Conservation (phyloP, 2,888 invertebrate species). For the Tanytarsus gracilentus region DNA sequence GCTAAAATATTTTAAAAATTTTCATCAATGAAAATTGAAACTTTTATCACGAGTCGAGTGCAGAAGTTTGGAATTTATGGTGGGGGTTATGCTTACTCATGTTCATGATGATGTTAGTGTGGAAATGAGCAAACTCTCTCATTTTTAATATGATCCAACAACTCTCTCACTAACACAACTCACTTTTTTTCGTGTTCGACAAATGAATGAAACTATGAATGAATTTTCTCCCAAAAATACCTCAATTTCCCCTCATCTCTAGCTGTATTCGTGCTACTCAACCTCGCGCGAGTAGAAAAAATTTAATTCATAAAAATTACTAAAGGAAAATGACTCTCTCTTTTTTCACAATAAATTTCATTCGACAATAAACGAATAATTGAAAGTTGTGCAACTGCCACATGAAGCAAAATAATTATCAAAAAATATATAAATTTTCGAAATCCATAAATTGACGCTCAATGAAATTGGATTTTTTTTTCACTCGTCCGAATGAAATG, state of each 20-base stretch:
- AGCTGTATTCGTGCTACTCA: constrained; percentile 2
- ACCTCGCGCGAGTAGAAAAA: constrained; percentile 6
- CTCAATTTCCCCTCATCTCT: neutral
- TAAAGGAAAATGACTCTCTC: neutral
- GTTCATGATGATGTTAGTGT: too few relatives aligned
- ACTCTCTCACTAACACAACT: too few relatives aligned
- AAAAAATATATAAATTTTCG: neutral
- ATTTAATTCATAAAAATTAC: constrained; percentile 8
- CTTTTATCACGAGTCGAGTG: too few relatives aligned
- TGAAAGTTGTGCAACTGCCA: neutral
- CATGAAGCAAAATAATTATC: neutral
- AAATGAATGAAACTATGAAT: too few relatives aligned
- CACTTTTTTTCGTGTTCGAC: too few relatives aligned
- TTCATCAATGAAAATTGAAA: too few relatives aligned
- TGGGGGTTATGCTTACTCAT: too few relatives aligned
- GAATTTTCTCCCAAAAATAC: constrained; percentile 1
- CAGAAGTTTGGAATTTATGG: too few relatives aligned
- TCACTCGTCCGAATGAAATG: neutral
- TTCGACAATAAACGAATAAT: neutral
- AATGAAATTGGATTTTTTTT: neutral
- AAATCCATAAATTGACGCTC: too few relatives aligned
- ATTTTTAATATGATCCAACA: too few relatives aligned
- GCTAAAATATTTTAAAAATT: too few relatives aligned
- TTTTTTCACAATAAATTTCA: neutral
- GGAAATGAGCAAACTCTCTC: too few relatives aligned